Evolutionary conservation across 2,797 vertebrate genomes (phyloP), one percentile per base, ranked within the genome.

Genomic region (Liasis olivaceus): DNA sequence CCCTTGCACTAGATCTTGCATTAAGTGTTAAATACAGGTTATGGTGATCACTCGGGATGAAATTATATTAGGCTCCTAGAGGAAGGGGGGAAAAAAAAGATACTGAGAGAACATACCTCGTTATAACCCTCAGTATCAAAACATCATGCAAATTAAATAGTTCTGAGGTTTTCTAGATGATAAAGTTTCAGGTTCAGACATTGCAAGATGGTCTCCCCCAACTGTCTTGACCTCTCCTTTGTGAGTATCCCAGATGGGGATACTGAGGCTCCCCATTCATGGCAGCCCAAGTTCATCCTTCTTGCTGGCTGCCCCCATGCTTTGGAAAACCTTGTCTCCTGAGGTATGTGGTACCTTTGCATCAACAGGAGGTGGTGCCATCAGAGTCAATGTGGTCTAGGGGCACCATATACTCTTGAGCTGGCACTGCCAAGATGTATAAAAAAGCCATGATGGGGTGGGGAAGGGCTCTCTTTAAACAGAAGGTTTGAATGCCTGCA

Each of bases 121-220:
- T 88, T 88, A 62, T 69, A 62, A 59, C 42, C 42, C 13, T 88
- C 24, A 15, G 56, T 54, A 69, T 91, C 85, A 66, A 58, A 22
- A 58, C 86, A 24, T 91, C 63, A 91, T 58, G 54, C 85, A 69
- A 64, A 58, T 51, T n/a, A 28, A 66, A 88, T 88, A 91, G 20
- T 88, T 91, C 87, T 87, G 64, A 88, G 66, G 31, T 62, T 13
- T 3, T 51, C 12, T 5, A 17, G 7, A 56, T 22, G 2, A 54
- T 54, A 62, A 51, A 88, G 66, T 1, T n/a, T 7, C 36, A 72
- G 69, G 31, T 36, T 72, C 31, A 72, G 69, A 15, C 69, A 72
- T 36, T 17, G 31, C 31, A 72, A 31, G 51, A 72, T 0, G 8
- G 13, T 69, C 64, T 54, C 64, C 13, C 31, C n/a, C 66, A 72